Evolutionary conservation across 2,113 vertebrate genomes (phyloP).

Genomic region (Pogona vitticeps): DNA sequence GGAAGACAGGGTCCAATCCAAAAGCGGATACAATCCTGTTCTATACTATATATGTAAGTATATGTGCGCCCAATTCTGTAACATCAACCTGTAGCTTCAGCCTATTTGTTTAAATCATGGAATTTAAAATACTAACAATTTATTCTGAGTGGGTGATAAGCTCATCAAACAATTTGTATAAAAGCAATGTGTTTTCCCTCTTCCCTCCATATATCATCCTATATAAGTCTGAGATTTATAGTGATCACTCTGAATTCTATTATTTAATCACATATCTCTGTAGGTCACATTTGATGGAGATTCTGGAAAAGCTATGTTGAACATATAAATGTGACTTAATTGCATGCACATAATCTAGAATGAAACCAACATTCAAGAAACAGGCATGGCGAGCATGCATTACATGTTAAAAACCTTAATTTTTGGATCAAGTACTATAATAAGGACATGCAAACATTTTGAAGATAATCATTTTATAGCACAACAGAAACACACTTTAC

Average conservation of each 20-base stretch:
- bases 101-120: background rate
- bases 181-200: background rate
- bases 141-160: background rate
- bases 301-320: background rate
- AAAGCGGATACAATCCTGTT: background rate
- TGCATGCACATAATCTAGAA: background rate
- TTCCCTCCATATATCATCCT: background rate
- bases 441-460: background rate
- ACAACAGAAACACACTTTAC: background rate
- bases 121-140: background rate
- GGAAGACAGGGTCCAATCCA: background rate
- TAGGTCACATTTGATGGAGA: background rate
- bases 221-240: background rate
- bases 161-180: background rate
- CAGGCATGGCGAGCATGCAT: background rate
- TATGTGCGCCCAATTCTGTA: too few species aligned
- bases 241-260: slow-evolving; percentile 20
- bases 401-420: background rate
- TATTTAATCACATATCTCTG: slow-evolving; percentile 39
- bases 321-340: background rate
- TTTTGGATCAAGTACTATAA: background rate
- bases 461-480: background rate
- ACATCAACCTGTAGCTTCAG: background rate
- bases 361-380: background rate
- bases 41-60: too few species aligned